A percentile compares a stretch with the other conserved stretches of the same genome.
phyloP scores from a whole-genome alignment of 1,140 invertebrate species.

The Lordiphosa collinella region DNA sequence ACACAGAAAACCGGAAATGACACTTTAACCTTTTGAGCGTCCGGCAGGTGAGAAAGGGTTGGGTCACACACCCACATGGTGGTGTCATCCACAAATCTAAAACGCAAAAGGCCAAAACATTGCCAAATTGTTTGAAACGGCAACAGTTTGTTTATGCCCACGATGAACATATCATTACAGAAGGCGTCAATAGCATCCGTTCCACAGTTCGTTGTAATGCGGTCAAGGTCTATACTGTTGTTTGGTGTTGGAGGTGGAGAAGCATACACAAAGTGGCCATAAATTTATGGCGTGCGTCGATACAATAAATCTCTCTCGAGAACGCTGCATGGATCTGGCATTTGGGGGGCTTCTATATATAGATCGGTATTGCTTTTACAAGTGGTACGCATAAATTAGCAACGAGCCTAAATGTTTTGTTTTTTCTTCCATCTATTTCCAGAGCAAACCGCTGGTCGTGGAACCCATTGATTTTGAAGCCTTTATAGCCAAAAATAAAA shows the following conservation, averaged over 20 bases:
- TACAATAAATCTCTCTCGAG: constrained; percentile 56
- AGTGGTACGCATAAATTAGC: constrained; percentile 71
- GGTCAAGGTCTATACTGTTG: constrained; percentile 51
- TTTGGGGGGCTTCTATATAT: constrained; percentile 31
- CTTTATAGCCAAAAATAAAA: constrained; percentile 94
- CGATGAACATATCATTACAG: constrained; percentile 53
- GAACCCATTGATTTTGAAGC: constrained; percentile 95
- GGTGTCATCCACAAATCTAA: constrained; percentile 15
- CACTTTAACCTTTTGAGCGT: constrained; percentile 19
- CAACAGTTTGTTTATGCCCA: constrained; percentile 62
- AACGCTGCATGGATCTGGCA: constrained; percentile 18
- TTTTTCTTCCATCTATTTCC: constrained; percentile 69
- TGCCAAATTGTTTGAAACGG: constrained; percentile 59
- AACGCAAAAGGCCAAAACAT: constrained; percentile 26
- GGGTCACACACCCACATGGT: not conserved
- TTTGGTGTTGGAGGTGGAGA: not conserved
- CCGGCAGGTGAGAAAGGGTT: constrained; percentile 7
- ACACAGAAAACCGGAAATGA: constrained; percentile 33
- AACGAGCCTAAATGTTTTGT: constrained; percentile 26
- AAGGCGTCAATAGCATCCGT: constrained; percentile 27
- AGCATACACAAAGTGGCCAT: constrained; percentile 42
- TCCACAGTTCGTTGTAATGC: constrained; percentile 38
- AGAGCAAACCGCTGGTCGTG: constrained; percentile 88
- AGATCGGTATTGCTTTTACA: constrained; percentile 55
- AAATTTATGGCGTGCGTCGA: constrained; percentile 65